Percentiles rank a stretch among this genome's conserved stretches.
phyloP scores from a whole-genome alignment of 2,888 invertebrate species.

The Blastobasis adustella region DNA sequence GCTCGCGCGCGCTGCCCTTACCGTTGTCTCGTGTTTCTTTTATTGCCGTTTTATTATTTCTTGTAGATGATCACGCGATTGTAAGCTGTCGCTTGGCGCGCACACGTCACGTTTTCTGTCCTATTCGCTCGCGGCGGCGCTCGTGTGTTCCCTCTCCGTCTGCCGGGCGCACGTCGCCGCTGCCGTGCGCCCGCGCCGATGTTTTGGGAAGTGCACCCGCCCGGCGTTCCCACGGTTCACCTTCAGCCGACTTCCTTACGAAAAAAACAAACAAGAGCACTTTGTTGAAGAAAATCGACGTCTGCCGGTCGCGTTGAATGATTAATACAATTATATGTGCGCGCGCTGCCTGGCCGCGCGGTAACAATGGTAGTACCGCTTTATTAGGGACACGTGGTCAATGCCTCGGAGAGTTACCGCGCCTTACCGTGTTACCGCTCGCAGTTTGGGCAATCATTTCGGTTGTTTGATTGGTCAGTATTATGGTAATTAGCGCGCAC shows the following conservation, averaged over 20 bases:
- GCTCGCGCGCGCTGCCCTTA: constrained; percentile 48
- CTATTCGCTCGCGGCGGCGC: constrained; percentile 19
- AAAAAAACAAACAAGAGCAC: constrained; percentile 75
- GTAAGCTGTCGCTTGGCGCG: constrained; percentile 72
- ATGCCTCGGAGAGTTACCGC: constrained; percentile 4
- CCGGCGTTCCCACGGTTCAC: constrained; percentile 74
- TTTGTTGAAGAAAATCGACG: constrained; percentile 75
- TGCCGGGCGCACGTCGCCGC: constrained; percentile 64
- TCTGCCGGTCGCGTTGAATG: constrained; percentile 72
- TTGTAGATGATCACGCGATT: constrained; percentile 75
- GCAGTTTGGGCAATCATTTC: too few species aligned
- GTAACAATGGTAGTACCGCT: constrained; percentile 60
- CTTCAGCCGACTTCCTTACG: constrained; percentile 73
- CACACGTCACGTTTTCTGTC: constrained; percentile 63
- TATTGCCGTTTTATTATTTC: constrained; percentile 75
- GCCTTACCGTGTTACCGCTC: too few species aligned
- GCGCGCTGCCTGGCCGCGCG: constrained; percentile 51
- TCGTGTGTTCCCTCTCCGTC: constrained; percentile 36
- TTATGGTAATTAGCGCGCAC: too few species aligned
- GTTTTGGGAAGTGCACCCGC: constrained; percentile 77
- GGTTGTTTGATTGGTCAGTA: too few species aligned
- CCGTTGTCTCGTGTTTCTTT: constrained; percentile 71
- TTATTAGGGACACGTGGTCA: constrained; percentile 67
- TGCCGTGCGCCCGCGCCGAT: constrained; percentile 65
- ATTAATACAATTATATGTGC: constrained; percentile 74